A percentile compares a stretch with the other conserved stretches of the same genome.
Evolutionary conservation across 2,888 invertebrate genomes (phyloP).

Genomic region (Synanthedon formicaeformis): DNA sequence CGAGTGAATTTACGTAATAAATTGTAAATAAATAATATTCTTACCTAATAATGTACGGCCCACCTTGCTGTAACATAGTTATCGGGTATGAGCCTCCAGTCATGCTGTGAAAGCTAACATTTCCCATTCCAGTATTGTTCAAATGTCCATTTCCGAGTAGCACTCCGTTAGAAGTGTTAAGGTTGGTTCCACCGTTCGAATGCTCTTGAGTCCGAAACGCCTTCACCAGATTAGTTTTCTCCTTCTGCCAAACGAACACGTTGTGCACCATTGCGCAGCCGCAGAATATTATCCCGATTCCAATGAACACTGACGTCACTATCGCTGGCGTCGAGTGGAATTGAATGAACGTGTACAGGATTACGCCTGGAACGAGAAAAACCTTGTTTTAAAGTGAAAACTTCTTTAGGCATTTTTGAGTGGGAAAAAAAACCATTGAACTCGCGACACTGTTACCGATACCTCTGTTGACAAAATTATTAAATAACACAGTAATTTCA

Average conservation of each 20-base stretch:
- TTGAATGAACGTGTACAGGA: slow-evolving; percentile 91
- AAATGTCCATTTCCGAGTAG: slow-evolving; percentile 51
- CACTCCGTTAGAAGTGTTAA: slow-evolving; percentile 50
- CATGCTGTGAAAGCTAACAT: slow-evolving; percentile 56
- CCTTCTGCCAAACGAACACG: slow-evolving; percentile 93
- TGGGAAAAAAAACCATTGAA: too few species aligned
- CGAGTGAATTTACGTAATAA: too few species aligned
- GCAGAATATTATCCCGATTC: slow-evolving; percentile 90
- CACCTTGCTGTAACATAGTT: slow-evolving; percentile 61
- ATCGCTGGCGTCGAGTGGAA: slow-evolving; percentile 93
- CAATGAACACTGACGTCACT: slow-evolving; percentile 89
- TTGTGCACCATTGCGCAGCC: slow-evolving; percentile 95
- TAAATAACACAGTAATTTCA: too few species aligned
- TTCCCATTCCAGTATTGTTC: slow-evolving; percentile 47
- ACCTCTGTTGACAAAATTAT: too few species aligned
- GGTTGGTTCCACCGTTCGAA: slow-evolving; percentile 26
- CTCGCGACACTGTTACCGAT: too few species aligned
- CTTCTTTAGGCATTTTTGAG: too few species aligned
- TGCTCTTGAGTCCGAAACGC: slow-evolving; percentile 58
- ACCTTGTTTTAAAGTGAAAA: too few species aligned
- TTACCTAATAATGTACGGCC: slow-evolving; percentile 70
- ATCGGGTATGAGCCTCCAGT: slow-evolving; percentile 51
- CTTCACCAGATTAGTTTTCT: slow-evolving; percentile 86
- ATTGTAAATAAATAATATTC: slow-evolving; percentile 2
- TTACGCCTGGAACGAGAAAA: slow-evolving; percentile 77